Evolutionary conservation across 2,113 vertebrate genomes (phyloP).

Genomic region (Heteronetta atricapilla): DNA sequence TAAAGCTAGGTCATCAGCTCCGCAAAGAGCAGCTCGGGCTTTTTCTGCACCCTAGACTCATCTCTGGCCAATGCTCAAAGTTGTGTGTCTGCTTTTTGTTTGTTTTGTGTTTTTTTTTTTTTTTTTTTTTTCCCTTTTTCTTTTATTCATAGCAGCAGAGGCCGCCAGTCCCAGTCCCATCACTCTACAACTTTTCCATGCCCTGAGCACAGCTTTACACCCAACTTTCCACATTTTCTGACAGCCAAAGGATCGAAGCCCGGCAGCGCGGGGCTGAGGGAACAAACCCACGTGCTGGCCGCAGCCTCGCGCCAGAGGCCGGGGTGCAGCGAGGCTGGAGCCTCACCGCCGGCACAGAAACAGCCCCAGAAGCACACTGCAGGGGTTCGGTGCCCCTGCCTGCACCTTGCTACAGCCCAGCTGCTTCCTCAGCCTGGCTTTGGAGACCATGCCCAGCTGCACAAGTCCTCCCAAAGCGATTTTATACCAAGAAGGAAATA

Average conservation of each 20-base stretch:
- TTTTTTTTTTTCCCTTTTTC: fast-evolving
- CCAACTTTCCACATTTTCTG: neutral
- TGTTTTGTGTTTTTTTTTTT: fast-evolving
- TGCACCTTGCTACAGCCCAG: neutral
- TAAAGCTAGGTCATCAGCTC: neutral
- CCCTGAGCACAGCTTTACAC: neutral
- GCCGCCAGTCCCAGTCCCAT: fast-evolving
- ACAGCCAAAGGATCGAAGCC: neutral
- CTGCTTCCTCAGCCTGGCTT: neutral
- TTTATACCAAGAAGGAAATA: neutral
- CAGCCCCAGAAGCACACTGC: no score
- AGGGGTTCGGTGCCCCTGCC: neutral
- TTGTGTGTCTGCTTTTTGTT: fast-evolving
- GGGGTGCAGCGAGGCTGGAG: neutral
- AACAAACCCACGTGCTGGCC: fast-evolving
- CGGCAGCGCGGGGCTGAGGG: neutral
- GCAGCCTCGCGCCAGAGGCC: neutral
- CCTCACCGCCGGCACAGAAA: no score
- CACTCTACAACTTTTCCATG: neutral
- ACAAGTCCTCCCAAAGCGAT: neutral
- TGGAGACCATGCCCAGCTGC: fast-evolving
- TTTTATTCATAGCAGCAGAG: fast-evolving
- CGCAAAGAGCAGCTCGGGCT: neutral
- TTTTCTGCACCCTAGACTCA: neutral
- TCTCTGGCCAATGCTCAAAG: neutral